phyloP scores from a whole-genome alignment of 2,888 invertebrate genomes.

The Bugulina stolonifera region DNA sequence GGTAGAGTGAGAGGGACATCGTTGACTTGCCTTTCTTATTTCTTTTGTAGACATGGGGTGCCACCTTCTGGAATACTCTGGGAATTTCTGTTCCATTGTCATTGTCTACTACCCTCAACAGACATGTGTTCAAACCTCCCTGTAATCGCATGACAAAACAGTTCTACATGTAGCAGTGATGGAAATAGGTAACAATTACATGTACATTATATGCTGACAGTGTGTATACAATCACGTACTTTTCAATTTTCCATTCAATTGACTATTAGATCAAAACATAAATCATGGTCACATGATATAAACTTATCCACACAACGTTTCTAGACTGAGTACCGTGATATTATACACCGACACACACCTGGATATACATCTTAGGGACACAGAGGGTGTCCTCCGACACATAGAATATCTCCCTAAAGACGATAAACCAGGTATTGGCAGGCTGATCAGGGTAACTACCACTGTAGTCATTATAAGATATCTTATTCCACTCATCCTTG shows the following conservation, averaged over 20 bases:
- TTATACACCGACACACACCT: too few species aligned
- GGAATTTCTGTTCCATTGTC: slow-evolving; percentile 52
- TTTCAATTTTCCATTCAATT: too few species aligned
- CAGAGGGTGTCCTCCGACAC: slow-evolving; percentile 49
- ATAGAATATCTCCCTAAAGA: slow-evolving; percentile 51
- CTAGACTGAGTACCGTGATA: too few species aligned
- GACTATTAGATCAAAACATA: too few species aligned
- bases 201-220: too few species aligned
- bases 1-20: too few species aligned
- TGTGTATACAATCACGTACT: too few species aligned
- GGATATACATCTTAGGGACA: slow-evolving; percentile 47
- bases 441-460: slow-evolving; percentile 49
- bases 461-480: slow-evolving; percentile 49
- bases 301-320: too few species aligned
- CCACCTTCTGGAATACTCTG: slow-evolving; percentile 50
- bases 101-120: slow-evolving; percentile 52
- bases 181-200: too few species aligned
- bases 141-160: slow-evolving; percentile 27
- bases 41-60: slow-evolving; percentile 51
- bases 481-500: slow-evolving; percentile 53
- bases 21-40: slow-evolving; percentile 44
- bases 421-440: slow-evolving; percentile 51
- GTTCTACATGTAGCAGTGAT: too few species aligned
- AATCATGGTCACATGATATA: too few species aligned
- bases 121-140: slow-evolving; percentile 38